Evolutionary conservation across 2,797 vertebrate genomes (phyloP), one percentile per base, ranked within the genome.

Genomic region (Sebastes glaucus): DNA sequence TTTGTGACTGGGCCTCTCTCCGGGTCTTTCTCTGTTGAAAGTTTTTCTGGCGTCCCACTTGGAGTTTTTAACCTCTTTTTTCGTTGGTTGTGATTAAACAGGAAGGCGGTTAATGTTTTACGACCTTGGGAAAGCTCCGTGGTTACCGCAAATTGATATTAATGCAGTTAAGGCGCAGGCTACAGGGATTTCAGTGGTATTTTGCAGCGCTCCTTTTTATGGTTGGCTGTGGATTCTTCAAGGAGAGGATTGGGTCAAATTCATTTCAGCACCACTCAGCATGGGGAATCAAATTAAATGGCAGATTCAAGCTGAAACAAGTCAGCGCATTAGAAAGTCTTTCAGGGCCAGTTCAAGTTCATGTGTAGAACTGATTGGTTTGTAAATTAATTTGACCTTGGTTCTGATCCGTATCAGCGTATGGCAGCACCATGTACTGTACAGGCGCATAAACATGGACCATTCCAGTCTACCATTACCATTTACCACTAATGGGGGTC

Each of bases 191-290:
- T 11, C 16, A 7, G 20, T n/a, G 11, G 70, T 56, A 61, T 82
- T 49, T 74, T 27, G 71, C 46, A 30, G 62, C 1, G 1, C 52
- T 74, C 18, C 18, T 20, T 78, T 70, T 75, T 23, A 63, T 73
- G 60, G 7, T 68, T 33, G 46, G 59, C 38, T 63, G 32, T 52
- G 61, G 33, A 67, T 86, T 53, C 61, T 79, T 84, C 63, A 85
- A 88, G 70, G 71, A 71, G 75, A 83, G 4, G 38, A 33, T 55
- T 53, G 27, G 81, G 80, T 90, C 82, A 87, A 66, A 83, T 78
- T 80, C 8, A 82, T 81, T 83, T 85, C 79, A 73, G 73, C 35
- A 1, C 11, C 55, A 27, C 42, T 75, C 60, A 27, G 27, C 14
- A 11, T 18, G 20, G 35, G 68, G 74, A 78, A 81, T 78, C 11